Base-by-base conservation (phyloP, 2,888 invertebrate genomes). In the Caenorhabditis sulstoni region DNA sequence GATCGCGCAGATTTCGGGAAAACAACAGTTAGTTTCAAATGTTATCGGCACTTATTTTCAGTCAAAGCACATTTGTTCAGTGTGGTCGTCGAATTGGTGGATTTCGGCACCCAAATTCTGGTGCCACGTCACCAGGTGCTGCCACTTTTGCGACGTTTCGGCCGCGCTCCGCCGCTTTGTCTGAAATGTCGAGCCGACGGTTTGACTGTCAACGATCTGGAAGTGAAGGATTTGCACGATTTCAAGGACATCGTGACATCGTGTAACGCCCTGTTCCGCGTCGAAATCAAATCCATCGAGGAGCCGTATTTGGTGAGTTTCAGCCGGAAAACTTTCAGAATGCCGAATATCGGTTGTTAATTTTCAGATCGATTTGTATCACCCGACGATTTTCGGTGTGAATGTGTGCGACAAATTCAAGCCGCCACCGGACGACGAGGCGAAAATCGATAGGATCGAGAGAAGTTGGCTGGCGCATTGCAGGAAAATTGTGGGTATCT, bases 161-260 rank as follows among this genome's bases (percentile, higher is more conserved):
- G 79, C 14, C 23, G 64, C 20, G 73, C 67, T 57, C 79, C 79
- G 29, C 79, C 79, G 18, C 62, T 79, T 14, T 79, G 73, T 45
- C 49, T 79, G 14, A 79, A 79, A 44, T 79, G 79, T 16, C 61
- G 53, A 29, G 50, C 53, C 14, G 79, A 73, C 37, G 73, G 79
- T 29, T 1, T 79, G 0, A 44, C 73, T 11, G 49, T 79, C 1
- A 79, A 79, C 35, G 79, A 79, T 16, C 35, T 79, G 50, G 79
- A 79, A 18, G 68, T 68, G 7, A 62, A 52, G 41, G 79, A 79
- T 53, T 52, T 79, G 2, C 53, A 73, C 35, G 58, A 67, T 1
- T 79, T 79, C 47, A 73, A 73, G 18, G 57, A 73, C 22, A 58
- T 79, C 12, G 52, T 79, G n/a, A 49, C 49, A 14, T 22, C 44